Evolutionary conservation across 2,797 vertebrate genomes (phyloP).

Genomic region (Phrynocephalus guinanensis): DNA sequence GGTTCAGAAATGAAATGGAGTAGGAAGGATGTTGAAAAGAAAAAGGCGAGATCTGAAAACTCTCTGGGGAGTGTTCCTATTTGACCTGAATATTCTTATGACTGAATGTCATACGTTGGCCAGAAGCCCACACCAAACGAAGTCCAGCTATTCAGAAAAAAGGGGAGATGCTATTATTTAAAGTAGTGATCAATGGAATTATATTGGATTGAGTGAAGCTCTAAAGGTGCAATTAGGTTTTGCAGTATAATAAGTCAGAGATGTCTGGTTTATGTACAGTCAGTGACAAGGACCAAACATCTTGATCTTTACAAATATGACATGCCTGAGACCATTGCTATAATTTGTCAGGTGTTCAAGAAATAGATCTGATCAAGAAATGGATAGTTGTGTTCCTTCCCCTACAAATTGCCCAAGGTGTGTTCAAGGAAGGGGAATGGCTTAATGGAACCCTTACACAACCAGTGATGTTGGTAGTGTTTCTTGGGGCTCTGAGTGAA

Average conservation of each 20-base stretch:
- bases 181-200: background rate
- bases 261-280: background rate
- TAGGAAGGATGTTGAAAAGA: background rate
- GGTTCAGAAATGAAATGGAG: background rate
- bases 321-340: no score
- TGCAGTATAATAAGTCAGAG: background rate
- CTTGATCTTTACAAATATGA: no score
- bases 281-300: background rate
- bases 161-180: background rate
- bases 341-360: no score
- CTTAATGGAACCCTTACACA: background rate
- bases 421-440: conserved; percentile 1
- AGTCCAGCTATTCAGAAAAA: background rate
- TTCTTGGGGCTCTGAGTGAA: no score
- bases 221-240: background rate
- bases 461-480: background rate
- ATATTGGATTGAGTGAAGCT: background rate
- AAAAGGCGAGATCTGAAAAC: background rate
- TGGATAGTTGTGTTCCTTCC: no score
- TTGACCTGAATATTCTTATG: background rate
- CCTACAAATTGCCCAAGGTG: no score
- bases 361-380: no score
- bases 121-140: background rate
- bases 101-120: background rate
- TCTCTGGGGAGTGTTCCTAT: background rate